A percentile compares a stretch with the other conserved stretches of the same genome.
These are phyloP conservation scores for Vulpes vulpes DNA, from an alignment of 2,113 vertebrate genomes.

Conservation along the genomic window DNA sequence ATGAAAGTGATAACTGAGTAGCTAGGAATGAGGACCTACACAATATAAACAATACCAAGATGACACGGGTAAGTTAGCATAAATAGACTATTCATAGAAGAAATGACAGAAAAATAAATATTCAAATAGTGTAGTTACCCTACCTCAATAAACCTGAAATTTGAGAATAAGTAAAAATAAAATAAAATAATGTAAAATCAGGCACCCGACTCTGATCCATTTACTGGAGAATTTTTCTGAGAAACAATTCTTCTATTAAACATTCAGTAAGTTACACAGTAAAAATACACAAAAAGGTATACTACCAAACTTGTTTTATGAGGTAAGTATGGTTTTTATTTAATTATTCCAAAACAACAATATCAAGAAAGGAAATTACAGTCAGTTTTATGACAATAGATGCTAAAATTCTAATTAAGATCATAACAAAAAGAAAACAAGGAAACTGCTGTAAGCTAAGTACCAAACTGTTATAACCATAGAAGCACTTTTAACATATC, in stretches of 20 bases:
- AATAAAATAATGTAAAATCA: not conserved
- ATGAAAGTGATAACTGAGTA: slow-evolving; percentile 38
- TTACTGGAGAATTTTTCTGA: slow-evolving; percentile 43
- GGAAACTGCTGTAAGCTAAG: not conserved
- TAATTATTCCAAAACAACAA: not conserved
- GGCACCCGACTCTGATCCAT: not conserved
- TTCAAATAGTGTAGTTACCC: not conserved
- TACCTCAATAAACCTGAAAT: not conserved
- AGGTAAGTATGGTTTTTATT: not conserved
- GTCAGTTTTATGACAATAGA: slow-evolving; percentile 7
- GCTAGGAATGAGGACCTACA: not conserved
- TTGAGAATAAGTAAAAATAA: not conserved
- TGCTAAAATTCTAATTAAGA: not conserved
- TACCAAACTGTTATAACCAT: not conserved
- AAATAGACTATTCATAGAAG: not conserved
- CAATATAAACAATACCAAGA: not conserved
- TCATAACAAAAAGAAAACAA: not conserved
- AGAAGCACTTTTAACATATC: not conserved
- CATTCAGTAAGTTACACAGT: not conserved
- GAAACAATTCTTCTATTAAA: slow-evolving; percentile 42
- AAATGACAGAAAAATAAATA: not conserved
- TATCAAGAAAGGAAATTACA: slow-evolving; percentile 23
- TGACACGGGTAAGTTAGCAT: not conserved
- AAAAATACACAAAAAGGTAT: slow-evolving; percentile 23
- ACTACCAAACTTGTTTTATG: slow-evolving; percentile 9